A percentile compares a stretch with the other conserved stretches of the same genome.
Evolutionary conservation across 64 coral and sea anemone genomes (phyloP).

Genomic region (Stylophora pistillata): DNA sequence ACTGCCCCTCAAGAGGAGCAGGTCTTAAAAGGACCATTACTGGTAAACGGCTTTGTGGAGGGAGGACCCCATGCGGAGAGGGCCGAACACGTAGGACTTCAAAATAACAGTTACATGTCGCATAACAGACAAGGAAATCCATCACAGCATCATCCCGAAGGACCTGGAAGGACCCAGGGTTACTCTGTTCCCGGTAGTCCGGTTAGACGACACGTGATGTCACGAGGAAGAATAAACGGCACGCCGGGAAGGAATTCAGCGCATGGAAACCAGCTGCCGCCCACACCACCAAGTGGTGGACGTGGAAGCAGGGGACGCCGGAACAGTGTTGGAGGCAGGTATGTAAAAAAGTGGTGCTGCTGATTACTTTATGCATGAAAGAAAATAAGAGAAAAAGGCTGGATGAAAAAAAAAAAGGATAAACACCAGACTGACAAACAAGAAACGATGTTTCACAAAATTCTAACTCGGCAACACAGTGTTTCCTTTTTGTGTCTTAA

Average conservation of each 20-base stretch:
- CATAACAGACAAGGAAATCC: background rate
- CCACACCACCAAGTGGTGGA: conserved; percentile 56
- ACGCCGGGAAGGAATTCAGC: background rate
- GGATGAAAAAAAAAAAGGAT: too few species aligned
- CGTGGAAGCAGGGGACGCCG: conserved; percentile 38
- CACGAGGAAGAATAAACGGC: background rate
- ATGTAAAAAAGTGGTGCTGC: background rate
- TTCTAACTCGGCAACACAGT: too few species aligned
- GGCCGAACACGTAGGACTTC: background rate
- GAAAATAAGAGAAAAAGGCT: too few species aligned
- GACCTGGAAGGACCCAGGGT: background rate
- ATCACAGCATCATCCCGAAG: background rate
- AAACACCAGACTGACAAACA: too few species aligned
- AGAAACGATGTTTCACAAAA: too few species aligned
- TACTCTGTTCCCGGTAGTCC: background rate
- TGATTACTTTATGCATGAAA: background rate
- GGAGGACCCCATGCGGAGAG: background rate
- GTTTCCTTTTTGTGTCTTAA: too few species aligned
- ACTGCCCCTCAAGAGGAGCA: background rate
- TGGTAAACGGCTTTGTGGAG: background rate
- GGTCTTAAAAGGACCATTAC: background rate
- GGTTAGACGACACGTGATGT: background rate
- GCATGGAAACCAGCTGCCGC: conserved; percentile 32
- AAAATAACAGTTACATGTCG: conserved; percentile 1
- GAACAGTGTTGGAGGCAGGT: conserved; percentile 69